Conservation (phyloP, 2,888 invertebrate genomes). For the Drosophila kuntzei region DNA sequence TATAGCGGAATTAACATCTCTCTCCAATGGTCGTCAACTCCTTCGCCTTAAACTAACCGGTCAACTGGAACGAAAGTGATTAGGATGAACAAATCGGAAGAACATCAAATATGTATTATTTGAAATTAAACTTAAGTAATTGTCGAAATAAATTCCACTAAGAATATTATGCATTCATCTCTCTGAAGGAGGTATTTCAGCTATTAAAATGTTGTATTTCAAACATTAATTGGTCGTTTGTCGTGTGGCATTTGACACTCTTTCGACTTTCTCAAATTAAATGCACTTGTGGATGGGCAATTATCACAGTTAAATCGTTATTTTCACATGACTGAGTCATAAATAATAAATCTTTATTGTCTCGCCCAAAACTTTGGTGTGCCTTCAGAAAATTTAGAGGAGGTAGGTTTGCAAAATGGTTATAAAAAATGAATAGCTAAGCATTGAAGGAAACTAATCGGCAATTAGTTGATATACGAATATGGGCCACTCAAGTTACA, state of each 20-base stretch:
- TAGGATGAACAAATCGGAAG: neutral
- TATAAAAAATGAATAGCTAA: constrained; percentile 6
- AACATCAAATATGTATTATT: no score
- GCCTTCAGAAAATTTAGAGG: neutral
- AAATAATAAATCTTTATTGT: constrained; percentile 24
- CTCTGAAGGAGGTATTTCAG: neutral
- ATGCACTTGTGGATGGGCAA: constrained; percentile 41
- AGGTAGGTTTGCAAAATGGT: neutral
- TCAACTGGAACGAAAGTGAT: neutral
- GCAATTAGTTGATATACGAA: constrained; percentile 22
- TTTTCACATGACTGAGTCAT: constrained; percentile 43
- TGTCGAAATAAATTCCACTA: no score
- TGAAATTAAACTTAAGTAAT: neutral
- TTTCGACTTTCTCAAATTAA: constrained; percentile 12
- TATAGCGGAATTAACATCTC: neutral
- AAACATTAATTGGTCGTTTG: constrained; percentile 36
- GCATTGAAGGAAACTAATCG: neutral
- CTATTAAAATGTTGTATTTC: neutral
- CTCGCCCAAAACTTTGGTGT: neutral
- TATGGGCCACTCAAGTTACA: neutral
- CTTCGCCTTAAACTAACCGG: neutral
- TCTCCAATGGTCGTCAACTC: neutral
- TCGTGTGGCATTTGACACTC: constrained; percentile 13
- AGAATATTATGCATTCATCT: no score
- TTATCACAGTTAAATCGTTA: constrained; percentile 49